Conservation (phyloP, 2,888 invertebrate genomes). For the Lasioglossum zephyrum region DNA sequence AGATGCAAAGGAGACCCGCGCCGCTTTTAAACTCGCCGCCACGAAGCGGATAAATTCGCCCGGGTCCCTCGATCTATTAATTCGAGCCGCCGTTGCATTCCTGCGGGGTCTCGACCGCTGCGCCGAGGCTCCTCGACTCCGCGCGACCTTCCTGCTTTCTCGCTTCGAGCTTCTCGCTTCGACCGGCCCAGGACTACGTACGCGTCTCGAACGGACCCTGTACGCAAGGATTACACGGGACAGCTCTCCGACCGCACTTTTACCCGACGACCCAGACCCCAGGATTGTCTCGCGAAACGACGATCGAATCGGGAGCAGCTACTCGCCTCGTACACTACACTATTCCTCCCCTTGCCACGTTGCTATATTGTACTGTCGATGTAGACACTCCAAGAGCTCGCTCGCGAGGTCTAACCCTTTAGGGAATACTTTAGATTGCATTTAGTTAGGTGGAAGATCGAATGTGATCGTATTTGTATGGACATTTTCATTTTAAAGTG, state of each 20-base stretch:
- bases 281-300: not conserved
- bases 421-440: not conserved
- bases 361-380: not conserved
- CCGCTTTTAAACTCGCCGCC: constrained; percentile 80
- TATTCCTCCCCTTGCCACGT: not conserved
- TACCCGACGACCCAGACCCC: not conserved
- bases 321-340: not conserved
- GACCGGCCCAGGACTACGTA: not conserved
- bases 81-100: constrained; percentile 82
- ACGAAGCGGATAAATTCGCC: constrained; percentile 83
- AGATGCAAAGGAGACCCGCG: constrained; percentile 81
- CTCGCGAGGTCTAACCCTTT: not conserved
- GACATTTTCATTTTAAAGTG: no score
- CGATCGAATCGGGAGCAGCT: constrained; percentile 8
- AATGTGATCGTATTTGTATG: no score
- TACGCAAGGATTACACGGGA: not conserved
- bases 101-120: constrained; percentile 77
- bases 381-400: not conserved
- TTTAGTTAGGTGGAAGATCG: not conserved
- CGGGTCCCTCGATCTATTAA: constrained; percentile 83
- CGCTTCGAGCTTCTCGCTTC: constrained; percentile 28
- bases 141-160: constrained; percentile 74
- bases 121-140: constrained; percentile 45
- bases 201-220: not conserved
- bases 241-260: constrained; percentile 2